phyloP scores from a whole-genome alignment of 2,797 vertebrate species.

The Crocidura indochinensis region DNA sequence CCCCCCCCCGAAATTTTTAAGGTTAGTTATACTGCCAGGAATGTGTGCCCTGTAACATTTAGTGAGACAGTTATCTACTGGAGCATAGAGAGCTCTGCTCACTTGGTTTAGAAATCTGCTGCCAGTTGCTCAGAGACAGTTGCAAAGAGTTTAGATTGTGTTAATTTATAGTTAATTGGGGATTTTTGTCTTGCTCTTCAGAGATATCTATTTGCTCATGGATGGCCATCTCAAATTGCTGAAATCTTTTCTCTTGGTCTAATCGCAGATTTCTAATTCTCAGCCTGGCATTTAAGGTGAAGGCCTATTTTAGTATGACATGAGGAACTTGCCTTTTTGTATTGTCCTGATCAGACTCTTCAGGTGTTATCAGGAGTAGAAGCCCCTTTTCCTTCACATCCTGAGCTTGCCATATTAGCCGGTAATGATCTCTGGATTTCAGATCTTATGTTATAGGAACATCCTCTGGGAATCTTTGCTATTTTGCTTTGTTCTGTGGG shows the following conservation, averaged over 20 bases:
- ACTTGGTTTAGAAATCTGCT: neutral
- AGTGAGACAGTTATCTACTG: neutral
- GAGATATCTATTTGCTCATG: constrained; percentile 7
- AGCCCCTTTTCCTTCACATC: neutral
- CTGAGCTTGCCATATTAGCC: neutral
- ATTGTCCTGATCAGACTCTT: neutral
- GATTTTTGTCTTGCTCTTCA: constrained; percentile 20
- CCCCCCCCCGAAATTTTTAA: too few relatives aligned
- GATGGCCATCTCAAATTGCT: neutral
- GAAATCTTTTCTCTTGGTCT: constrained; percentile 41
- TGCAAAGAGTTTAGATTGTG: neutral
- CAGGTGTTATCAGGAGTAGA: neutral
- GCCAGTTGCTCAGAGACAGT: neutral
- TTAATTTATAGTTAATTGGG: constrained; percentile 7
- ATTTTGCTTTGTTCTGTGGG: neutral
- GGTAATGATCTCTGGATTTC: neutral
- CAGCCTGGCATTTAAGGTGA: constrained; percentile 7
- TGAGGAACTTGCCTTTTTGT: neutral
- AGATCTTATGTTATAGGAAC: constrained; percentile 1
- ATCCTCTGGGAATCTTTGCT: neutral
- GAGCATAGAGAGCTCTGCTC: neutral
- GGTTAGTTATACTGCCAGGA: neutral
- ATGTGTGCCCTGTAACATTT: constrained; percentile 4
- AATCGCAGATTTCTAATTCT: constrained; percentile 17
- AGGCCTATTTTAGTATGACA: neutral